Base-by-base conservation (phyloP, 2,797 vertebrate genomes). In the Graptemys geographica region DNA sequence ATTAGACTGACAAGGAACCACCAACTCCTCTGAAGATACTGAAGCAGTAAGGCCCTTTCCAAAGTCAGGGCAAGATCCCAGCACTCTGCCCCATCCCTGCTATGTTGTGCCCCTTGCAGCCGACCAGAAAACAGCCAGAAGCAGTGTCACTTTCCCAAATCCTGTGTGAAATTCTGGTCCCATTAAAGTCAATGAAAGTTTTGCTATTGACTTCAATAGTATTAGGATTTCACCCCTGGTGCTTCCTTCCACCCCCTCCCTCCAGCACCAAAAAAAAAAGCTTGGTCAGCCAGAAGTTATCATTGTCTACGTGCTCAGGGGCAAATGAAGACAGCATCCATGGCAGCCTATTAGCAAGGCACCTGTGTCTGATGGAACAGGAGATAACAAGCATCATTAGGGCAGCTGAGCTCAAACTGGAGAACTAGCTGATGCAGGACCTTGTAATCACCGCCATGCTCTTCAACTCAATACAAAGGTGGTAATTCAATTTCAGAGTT, bases 401-500 rank as follows among this genome's bases (percentile, higher is more conserved):
- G 53, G 28, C 28, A 51, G 87, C 27, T 84, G 79, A 86, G 69
- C 51, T 83, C 13, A 89, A 79, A 62, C 31, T 56, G 57, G 79
- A 90, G 79, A 76, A 90, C 78, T 2, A 93, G 83, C 59, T 87
- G 85, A 96, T 88, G 76, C 88, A 90, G 86, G 83, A 41, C 53
- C 59, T 87, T 51, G n/a, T 89, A 37, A 90, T 55, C 81, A 81
- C 88, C 86, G 19, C 85, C 88, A 83, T n/a, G 33, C 89, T 93
- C 88, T 93, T 18, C 65, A 74, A 83, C 87, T 97, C 82, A 49
- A 83, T 89, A 93, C 89, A 95, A 95, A 96, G 88, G 90, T 23
- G 49, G 84, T 95, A 92, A 96, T 96, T 97, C 90, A 95, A 84
- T 96, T 92, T 90, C 86, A 47, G 90, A 33, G 86, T 91, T 96